A percentile compares a stretch with the other conserved stretches of the same genome.
phyloP scores from a whole-genome alignment of 2,888 invertebrate genomes.

The Carpatolechia fugitivella region DNA sequence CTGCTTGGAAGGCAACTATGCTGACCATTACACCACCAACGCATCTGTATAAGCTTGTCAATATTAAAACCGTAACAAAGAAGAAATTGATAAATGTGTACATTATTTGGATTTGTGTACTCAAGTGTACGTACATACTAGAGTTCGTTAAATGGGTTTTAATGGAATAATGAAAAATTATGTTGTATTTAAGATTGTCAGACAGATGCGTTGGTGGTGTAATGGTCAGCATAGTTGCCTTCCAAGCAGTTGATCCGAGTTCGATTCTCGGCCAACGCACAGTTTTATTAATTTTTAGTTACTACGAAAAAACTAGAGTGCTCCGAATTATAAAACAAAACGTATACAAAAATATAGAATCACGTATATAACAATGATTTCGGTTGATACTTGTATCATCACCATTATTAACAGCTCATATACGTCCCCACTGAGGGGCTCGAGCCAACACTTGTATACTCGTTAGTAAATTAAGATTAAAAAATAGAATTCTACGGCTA shows the following conservation, averaged over 20 bases:
- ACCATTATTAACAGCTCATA: too few species aligned
- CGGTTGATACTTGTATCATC: too few species aligned
- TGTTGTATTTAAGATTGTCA: background rate
- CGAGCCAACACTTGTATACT: too few species aligned
- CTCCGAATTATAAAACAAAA: too few species aligned
- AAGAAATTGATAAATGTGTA: background rate
- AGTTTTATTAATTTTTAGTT: background rate
- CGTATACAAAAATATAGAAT: too few species aligned
- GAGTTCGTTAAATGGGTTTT: too few species aligned
- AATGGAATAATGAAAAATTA: background rate
- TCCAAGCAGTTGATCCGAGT: conserved; percentile 62
- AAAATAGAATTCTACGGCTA: too few species aligned
- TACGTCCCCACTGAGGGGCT: too few species aligned
- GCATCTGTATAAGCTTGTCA: background rate
- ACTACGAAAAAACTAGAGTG: background rate
- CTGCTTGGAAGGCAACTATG: conserved; percentile 61
- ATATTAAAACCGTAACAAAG: background rate
- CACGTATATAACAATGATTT: too few species aligned
- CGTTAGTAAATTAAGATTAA: too few species aligned
- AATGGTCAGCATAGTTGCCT: conserved; percentile 56
- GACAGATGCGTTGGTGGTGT: conserved; percentile 19
- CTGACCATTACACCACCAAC: conserved; percentile 37
- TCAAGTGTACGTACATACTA: too few species aligned
- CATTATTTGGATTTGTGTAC: too few species aligned
- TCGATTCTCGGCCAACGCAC: conserved; percentile 47